Evolutionary conservation across 2,113 vertebrate genomes (phyloP).

Genomic region (Grus americana): DNA sequence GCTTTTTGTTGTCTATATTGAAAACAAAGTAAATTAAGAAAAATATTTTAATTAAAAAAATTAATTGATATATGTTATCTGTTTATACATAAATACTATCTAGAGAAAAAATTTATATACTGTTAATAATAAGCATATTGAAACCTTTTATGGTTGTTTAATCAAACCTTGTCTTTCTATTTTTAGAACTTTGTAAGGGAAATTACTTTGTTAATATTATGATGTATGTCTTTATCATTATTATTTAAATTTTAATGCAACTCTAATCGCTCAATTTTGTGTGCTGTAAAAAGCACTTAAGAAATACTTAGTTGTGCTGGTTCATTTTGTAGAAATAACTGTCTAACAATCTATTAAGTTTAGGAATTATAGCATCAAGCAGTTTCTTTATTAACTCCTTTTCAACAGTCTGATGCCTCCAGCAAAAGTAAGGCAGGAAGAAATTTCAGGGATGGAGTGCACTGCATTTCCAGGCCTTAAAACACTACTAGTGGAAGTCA

Average conservation of each 20-base stretch:
- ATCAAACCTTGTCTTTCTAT: constrained; percentile 46
- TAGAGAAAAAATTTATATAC: not conserved
- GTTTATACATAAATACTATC: constrained; percentile 20
- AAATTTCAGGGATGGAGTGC: not conserved
- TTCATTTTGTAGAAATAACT: constrained; percentile 63
- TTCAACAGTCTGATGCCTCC: not conserved
- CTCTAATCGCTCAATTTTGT: constrained; percentile 63
- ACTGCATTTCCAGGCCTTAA: not conserved
- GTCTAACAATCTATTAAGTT: constrained; percentile 60
- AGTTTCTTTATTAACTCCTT: constrained; percentile 49
- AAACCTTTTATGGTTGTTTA: constrained; percentile 47
- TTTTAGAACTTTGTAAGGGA: constrained; percentile 29
- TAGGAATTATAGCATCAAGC: constrained; percentile 48
- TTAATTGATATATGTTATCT: not conserved
- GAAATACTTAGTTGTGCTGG: constrained; percentile 56
- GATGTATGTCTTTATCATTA: constrained; percentile 58
- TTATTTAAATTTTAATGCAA: constrained; percentile 68
- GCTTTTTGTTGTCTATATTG: constrained; percentile 92
- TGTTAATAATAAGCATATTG: constrained; percentile 25
- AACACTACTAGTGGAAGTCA: not conserved
- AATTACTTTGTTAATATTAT: constrained; percentile 66
- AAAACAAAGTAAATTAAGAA: not conserved
- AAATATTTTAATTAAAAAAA: not conserved
- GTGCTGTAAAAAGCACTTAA: constrained; percentile 64
- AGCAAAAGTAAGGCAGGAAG: not conserved